phyloP scores from a whole-genome alignment of 2,888 invertebrate genomes.

The Cremastinae sp. region DNA sequence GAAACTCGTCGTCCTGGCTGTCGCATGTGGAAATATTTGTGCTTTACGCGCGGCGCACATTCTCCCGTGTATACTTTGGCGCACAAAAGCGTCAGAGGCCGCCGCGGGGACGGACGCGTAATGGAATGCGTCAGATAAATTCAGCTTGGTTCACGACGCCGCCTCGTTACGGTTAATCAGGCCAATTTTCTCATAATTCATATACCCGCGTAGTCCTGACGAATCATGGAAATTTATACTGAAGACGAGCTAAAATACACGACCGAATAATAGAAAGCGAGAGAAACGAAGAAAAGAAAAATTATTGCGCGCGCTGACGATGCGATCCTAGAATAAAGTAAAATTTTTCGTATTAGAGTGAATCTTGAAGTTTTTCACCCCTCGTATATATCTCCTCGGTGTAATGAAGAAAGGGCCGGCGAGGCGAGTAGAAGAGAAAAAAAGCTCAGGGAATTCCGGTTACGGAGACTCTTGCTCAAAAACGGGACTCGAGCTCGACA shows the following conservation, averaged over 20 bases:
- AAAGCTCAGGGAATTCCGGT: slow-evolving; percentile 15
- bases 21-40: background rate
- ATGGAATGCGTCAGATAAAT: slow-evolving; percentile 50
- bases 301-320: no score
- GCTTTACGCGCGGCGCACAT: background rate
- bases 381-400: slow-evolving; percentile 7
- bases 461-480: slow-evolving; percentile 23
- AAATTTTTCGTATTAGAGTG: slow-evolving; percentile 12
- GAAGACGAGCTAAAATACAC: no score
- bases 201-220: background rate
- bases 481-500: slow-evolving; percentile 61
- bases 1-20: slow-evolving; percentile 20
- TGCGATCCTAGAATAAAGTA: background rate
- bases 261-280: background rate
- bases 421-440: background rate
- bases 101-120: background rate
- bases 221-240: no score
- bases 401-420: background rate
- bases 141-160: slow-evolving; percentile 30
- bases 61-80: background rate
- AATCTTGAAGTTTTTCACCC: background rate
- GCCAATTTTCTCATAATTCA: slow-evolving; percentile 65
- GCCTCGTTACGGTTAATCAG: slow-evolving; percentile 67
- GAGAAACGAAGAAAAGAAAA: background rate
- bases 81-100: background rate